Conservation (phyloP, 2,888 invertebrate genomes). For the Campoplex capitator region DNA sequence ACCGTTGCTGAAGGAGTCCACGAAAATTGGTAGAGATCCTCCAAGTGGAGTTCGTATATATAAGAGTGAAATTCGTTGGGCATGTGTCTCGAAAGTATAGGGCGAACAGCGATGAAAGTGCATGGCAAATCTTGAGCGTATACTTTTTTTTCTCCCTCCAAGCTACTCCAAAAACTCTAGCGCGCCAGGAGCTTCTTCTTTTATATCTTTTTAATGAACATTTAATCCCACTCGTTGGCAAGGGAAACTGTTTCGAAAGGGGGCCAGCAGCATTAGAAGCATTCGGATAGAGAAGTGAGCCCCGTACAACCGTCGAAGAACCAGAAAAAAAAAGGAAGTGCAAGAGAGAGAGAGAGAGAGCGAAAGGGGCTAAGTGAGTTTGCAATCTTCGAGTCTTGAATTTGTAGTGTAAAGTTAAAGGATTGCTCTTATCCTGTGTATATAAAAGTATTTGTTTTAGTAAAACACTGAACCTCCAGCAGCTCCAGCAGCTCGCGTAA, state of each 20-base stretch:
- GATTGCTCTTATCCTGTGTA: constrained; percentile 38
- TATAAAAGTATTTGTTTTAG: constrained; percentile 31
- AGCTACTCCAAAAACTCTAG: constrained; percentile 51
- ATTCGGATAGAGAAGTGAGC: constrained; percentile 6
- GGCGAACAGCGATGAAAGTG: constrained; percentile 46
- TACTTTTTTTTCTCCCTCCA: background rate
- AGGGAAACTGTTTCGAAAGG: constrained; percentile 62
- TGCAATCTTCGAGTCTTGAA: constrained; percentile 49
- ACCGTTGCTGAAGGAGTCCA: background rate
- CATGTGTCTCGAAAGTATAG: background rate
- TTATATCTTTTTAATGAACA: constrained; percentile 67
- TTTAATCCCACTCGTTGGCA: constrained; percentile 58
- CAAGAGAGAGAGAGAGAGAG: background rate
- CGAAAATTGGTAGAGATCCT: constrained; percentile 4
- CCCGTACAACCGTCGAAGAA: too few relatives aligned
- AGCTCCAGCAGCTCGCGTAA: constrained; percentile 2
- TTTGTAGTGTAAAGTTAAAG: constrained; percentile 47
- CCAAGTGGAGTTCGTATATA: background rate
- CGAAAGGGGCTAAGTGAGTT: background rate
- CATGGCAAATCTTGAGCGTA: constrained; percentile 60
- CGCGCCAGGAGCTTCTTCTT: constrained; percentile 59
- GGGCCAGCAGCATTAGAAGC: background rate
- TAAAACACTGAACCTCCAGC: constrained; percentile 34
- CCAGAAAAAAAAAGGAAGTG: background rate
- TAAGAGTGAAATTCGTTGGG: background rate